A percentile compares a stretch with the other conserved stretches of the same genome.
Evolutionary conservation across 2,797 vertebrate species (phyloP).

Genomic region (Galaxias olidus): DNA sequence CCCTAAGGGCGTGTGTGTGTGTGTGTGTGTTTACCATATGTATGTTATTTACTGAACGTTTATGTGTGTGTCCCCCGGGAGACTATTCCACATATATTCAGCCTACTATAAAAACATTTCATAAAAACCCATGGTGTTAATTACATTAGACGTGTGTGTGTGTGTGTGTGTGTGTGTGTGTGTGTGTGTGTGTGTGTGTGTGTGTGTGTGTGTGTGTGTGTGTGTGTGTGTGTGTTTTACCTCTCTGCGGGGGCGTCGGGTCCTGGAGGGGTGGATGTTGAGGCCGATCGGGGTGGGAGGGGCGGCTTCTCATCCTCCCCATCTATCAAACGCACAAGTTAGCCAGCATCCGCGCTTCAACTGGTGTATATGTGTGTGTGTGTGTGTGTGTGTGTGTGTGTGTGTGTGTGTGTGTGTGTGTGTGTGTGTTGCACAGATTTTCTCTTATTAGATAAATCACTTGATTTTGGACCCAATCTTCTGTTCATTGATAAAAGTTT

Average conservation of each 20-base stretch:
- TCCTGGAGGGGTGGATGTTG: slow-evolving; percentile 78
- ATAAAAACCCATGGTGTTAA: no score
- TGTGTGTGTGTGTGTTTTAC: background rate
- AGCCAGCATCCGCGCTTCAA: no score
- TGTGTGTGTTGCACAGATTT: no score
- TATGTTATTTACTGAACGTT: background rate
- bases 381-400: no score
- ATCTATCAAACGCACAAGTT: slow-evolving; percentile 70
- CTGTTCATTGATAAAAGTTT: no score
- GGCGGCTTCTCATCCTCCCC: slow-evolving; percentile 96
- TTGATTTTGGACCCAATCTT: no score
- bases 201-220: background rate
- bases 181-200: background rate
- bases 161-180: background rate
- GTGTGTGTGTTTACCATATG: background rate
- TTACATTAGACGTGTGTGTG: background rate
- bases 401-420: no score
- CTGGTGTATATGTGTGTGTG: no score
- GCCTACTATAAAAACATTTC: no score
- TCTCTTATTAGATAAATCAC: no score
- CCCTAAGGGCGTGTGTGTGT: background rate
- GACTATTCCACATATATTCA: no score
- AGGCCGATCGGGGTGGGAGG: slow-evolving; percentile 88
- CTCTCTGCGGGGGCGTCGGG: slow-evolving; percentile 2
- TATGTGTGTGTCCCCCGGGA: background rate